Evolutionary conservation across 2,888 invertebrate species (phyloP), one percentile per base, ranked within the genome.

Genomic region (Phrixothrix hirtus): DNA sequence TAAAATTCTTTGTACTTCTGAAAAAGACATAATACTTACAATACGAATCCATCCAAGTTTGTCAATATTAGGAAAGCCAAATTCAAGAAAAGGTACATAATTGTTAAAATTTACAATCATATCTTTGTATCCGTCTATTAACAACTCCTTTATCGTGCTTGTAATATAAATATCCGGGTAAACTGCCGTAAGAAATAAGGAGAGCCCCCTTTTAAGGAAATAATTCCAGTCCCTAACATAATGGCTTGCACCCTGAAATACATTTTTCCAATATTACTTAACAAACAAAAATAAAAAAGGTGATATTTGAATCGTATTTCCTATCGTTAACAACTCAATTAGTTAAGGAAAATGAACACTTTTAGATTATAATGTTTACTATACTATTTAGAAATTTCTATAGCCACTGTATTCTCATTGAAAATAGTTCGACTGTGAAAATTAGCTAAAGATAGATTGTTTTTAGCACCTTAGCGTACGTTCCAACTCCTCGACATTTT

Each of bases 1-100:
- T 10, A 3, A 15, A 6, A 12, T 17, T 3, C 2, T 4, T 21
- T 35, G 21, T 21, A 1, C 26, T n/a, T 1, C 13, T n/a, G n/a
- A n/a, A n/a, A n/a, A n/a, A n/a, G n/a, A n/a, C n/a, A n/a, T 5
- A 2, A 6, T 47, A 49, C 66, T 70, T 74, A 85, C 85, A 65
- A 76, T 78, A 62, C 90, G 92, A 75, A 95, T 93, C 86, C 92
- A 88, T 5, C 90, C 95, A 70, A 95, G 93, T 65, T 81, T 83
- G 66, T 93, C 92, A 55, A 85, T 85, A 0, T 83, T 83, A 0
- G 81, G 79, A 2, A 78, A 56, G 4, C 47, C 42, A 2, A 69
- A 63, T 1, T 65, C 77, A 14, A 82, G 79, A 1, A 81, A 70
- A 0, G 84, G 83, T 44, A 86, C 65, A 57, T 78, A 79, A 56